Evolutionary conservation across 2,888 invertebrate genomes (phyloP), one percentile per base, ranked within the genome.

Genomic region (Monochamus alternatus): DNA sequence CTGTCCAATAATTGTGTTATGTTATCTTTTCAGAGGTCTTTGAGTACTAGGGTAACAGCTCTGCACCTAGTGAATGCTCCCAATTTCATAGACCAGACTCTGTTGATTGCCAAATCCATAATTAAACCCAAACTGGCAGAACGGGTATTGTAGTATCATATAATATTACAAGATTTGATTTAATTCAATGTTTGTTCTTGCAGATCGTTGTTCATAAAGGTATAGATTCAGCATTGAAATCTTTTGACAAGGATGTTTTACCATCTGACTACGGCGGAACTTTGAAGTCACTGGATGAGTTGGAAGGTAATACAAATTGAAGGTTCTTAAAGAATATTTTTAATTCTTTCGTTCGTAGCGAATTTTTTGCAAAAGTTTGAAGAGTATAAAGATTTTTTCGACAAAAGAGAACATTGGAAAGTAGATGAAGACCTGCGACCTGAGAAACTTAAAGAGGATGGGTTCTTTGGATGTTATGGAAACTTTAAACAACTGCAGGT

Each of bases 401-500:
- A 79, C 59, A 64, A 78, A 67, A 77, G 81, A 10, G 71, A 74
- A 14, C 73, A 73, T 3, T 31, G 75, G 70, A 73, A 32, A 52
- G 81, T 86, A 5, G 76, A 85, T 60, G 84, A 85, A 78, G 75
- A 80, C 5, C 58, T 84, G 5, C 73, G 85, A 31, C 83, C 83
- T 1, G 68, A 72, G 9, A 81, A 81, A 60, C 59, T 78, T 5
- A 59, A 75, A 4, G 82, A 83, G 55, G 82, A 84, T 60, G 85
- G 85, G 1, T 22, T 84, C n/a, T 77, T 85, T 32, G 85, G 85
- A n/a, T 81, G 82, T 69, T 76, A 85, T 63, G 86, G 86, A 32
- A 86, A 82, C 75, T 86, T 86, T 73, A 85, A 80, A 62, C 82
- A 83, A 70, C 68, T 86, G 9, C 78, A 78, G 60, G 76, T 86